Evolutionary conservation across 2,888 invertebrate genomes (phyloP).

Genomic region (Cosmorhoe ocellata): DNA sequence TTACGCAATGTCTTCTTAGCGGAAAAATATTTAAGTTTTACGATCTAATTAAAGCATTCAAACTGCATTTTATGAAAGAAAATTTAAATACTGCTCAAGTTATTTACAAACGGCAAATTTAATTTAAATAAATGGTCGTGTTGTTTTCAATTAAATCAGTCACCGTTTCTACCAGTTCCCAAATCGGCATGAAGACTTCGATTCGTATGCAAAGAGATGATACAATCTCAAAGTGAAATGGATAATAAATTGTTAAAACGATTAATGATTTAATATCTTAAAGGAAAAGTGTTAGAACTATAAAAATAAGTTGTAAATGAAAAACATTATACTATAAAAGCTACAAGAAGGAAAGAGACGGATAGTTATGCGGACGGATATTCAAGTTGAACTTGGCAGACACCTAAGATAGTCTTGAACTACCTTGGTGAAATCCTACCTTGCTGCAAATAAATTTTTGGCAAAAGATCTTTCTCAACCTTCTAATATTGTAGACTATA

Average conservation of each 20-base stretch:
- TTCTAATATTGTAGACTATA: no score
- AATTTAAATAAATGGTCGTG: constrained; percentile 24
- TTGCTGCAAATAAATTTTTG: constrained; percentile 6
- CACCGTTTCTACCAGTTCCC: constrained; percentile 6
- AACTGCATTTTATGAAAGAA: constrained; percentile 16
- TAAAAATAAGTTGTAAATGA: constrained; percentile 36
- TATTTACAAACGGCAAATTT: constrained; percentile 26
- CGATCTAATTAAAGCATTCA: constrained; percentile 14
- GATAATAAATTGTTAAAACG: constrained; percentile 17
- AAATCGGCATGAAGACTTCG: constrained; percentile 13
- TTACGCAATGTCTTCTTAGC: background rate
- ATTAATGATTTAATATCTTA: constrained; percentile 27
- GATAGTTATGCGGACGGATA: constrained; percentile 51
- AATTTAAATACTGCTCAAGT: constrained; percentile 18
- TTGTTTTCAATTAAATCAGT: constrained; percentile 29
- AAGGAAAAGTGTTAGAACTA: constrained; percentile 32
- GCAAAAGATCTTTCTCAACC: no score
- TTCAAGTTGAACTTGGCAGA: constrained; percentile 57
- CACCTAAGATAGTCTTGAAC: constrained; percentile 43
- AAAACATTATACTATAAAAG: constrained; percentile 52
- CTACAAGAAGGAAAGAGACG: constrained; percentile 35
- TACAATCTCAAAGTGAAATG: constrained; percentile 14
- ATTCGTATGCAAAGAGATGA: constrained; percentile 26
- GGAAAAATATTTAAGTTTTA: background rate
- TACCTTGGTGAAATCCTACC: constrained; percentile 7